phyloP scores from a whole-genome alignment of 2,888 invertebrate genomes.

The Lacanobia wlatinum region DNA sequence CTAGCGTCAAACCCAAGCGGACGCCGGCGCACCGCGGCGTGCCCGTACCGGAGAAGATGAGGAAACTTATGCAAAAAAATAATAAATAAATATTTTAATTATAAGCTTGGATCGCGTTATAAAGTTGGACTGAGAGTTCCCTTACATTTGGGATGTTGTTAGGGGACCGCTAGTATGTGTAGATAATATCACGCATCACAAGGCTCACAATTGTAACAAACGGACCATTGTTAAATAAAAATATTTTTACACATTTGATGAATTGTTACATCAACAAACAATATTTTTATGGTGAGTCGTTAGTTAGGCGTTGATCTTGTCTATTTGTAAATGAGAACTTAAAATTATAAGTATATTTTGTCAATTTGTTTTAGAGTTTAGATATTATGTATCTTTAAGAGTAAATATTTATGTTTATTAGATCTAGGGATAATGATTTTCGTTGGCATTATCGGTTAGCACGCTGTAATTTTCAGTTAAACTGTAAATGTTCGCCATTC shows the following conservation, averaged over 20 bases:
- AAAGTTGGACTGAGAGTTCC: conserved; percentile 62
- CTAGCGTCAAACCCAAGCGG: conserved; percentile 68
- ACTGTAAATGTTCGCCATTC: conserved; percentile 63
- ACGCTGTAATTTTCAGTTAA: conserved; percentile 70
- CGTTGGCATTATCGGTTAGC: conserved; percentile 67
- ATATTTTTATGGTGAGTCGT: conserved; percentile 80
- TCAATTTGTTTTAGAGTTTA: conserved; percentile 87
- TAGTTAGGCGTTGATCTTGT: conserved; percentile 78
- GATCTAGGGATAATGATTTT: conserved; percentile 63
- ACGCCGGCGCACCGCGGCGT: conserved; percentile 79
- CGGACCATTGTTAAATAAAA: conserved; percentile 87
- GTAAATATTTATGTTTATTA: conserved; percentile 78
- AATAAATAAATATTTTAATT: conserved; percentile 71
- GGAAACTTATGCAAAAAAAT: conserved; percentile 76
- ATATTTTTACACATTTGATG: conserved; percentile 86
- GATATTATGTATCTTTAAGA: conserved; percentile 73
- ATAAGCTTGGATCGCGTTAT: conserved; percentile 64
- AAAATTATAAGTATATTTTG: conserved; percentile 83
- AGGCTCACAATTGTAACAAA: conserved; percentile 84
- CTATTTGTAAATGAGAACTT: conserved; percentile 82
- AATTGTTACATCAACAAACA: conserved; percentile 73
- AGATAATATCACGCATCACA: conserved; percentile 80
- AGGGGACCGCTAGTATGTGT: conserved; percentile 76
- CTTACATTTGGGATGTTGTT: conserved; percentile 50
- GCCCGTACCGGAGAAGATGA: conserved; percentile 84